Percentiles rank a stretch among this genome's conserved stretches.
Conservation (phyloP, 2,797 vertebrate genomes). For the Silurus aristotelis region DNA sequence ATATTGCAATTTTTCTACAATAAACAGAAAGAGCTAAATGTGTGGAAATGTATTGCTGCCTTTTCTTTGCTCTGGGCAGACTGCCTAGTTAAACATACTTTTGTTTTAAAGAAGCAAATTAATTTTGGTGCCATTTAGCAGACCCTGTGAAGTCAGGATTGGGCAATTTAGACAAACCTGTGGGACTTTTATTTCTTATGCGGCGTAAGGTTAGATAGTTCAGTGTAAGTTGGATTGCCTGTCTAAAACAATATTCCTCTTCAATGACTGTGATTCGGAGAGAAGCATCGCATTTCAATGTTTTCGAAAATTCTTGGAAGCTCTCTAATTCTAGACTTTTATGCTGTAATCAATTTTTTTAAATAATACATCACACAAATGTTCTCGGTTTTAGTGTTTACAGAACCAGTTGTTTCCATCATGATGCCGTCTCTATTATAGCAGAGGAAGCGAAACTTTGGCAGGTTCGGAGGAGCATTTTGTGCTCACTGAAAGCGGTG, state of each 20-base stretch:
- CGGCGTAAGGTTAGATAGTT: neutral
- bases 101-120: conserved; percentile 55
- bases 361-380: neutral
- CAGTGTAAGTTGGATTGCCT: neutral
- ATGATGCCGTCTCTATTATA: conserved; percentile 66
- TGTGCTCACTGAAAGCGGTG: conserved; percentile 59
- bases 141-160: conserved; percentile 38
- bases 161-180: conserved; percentile 47
- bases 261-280: conserved; percentile 3
- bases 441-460: conserved; percentile 59
- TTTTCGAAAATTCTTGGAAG: neutral
- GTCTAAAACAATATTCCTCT: conserved; percentile 14
- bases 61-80: conserved; percentile 51
- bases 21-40: conserved; percentile 35
- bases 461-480: conserved; percentile 56
- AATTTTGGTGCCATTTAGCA: conserved; percentile 56
- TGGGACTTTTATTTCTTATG: conserved; percentile 16
- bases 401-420: conserved; percentile 31
- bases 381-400: neutral
- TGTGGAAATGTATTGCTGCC: conserved; percentile 25
- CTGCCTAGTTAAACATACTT: conserved; percentile 56
- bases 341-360: neutral
- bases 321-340: neutral
- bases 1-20: conserved; percentile 43
- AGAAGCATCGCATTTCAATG: neutral